Evolutionary conservation across 2,888 invertebrate genomes (phyloP).

Genomic region (Netelia melanura): DNA sequence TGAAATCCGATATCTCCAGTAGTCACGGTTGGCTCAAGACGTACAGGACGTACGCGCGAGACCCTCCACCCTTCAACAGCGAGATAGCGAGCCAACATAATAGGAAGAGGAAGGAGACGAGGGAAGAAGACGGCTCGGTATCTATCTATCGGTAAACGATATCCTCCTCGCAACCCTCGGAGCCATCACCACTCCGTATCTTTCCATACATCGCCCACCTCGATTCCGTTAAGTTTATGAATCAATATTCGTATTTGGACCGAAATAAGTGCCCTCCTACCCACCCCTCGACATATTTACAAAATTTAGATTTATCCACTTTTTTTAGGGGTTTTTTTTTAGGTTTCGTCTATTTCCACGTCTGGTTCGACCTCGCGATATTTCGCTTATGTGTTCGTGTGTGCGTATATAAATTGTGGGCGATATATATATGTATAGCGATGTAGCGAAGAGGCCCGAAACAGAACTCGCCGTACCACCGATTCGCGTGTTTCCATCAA

Average conservation of each 20-base stretch:
- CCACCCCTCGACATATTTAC: conserved; percentile 21
- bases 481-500: conserved; percentile 65
- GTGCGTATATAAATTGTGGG: too few species aligned
- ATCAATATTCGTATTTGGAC: conserved; percentile 33
- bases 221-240: conserved; percentile 15
- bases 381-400: too few species aligned
- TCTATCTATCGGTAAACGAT: conserved; percentile 59
- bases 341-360: neutral
- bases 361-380: neutral
- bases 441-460: conserved; percentile 5
- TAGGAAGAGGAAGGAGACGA: conserved; percentile 17
- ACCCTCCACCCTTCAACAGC: conserved; percentile 17
- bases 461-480: conserved; percentile 40
- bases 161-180: conserved; percentile 24
- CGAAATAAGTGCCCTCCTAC: conserved; percentile 5
- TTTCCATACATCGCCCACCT: conserved; percentile 1
- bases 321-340: conserved; percentile 14
- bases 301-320: conserved; percentile 16
- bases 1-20: conserved; percentile 70
- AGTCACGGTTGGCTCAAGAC: conserved; percentile 66
- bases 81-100: conserved; percentile 26
- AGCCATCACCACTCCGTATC: conserved; percentile 41
- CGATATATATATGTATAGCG: neutral
- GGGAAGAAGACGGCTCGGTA: conserved; percentile 17
- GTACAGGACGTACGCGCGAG: conserved; percentile 44